phyloP scores from a whole-genome alignment of 2,888 invertebrate species.

The Tromatobia lineatoria region DNA sequence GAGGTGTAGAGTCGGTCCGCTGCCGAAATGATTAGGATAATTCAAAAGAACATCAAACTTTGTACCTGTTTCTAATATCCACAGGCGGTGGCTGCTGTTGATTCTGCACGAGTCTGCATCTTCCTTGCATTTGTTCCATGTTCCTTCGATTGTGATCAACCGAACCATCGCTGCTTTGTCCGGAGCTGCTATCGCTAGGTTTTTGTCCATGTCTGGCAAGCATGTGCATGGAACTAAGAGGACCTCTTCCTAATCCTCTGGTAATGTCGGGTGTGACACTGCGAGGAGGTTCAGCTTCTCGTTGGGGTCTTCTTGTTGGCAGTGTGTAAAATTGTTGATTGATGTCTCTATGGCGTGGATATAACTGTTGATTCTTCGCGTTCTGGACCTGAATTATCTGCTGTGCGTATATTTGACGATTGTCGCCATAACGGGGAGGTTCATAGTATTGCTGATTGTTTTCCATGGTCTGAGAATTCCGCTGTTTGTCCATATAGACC shows the following conservation, averaged over 20 bases:
- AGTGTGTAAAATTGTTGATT: constrained; percentile 84
- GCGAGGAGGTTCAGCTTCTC: constrained; percentile 84
- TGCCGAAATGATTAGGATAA: background rate
- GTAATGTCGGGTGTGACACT: constrained; percentile 87
- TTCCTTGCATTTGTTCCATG: constrained; percentile 71
- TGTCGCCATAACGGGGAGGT: constrained; percentile 62
- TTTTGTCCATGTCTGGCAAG: constrained; percentile 80
- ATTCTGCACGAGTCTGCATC: constrained; percentile 70
- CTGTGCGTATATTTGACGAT: constrained; percentile 61
- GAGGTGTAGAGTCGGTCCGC: too few relatives aligned
- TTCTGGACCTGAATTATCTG: constrained; percentile 72
- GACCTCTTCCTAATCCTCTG: constrained; percentile 83
- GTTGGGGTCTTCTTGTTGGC: constrained; percentile 85
- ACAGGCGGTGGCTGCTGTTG: constrained; percentile 73
- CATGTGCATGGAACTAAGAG: constrained; percentile 79
- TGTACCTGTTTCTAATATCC: constrained; percentile 81
- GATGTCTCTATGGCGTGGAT: constrained; percentile 34
- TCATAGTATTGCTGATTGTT: constrained; percentile 62
- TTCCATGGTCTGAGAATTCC: constrained; percentile 56
- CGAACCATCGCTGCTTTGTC: constrained; percentile 71
- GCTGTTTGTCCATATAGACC: constrained; percentile 43
- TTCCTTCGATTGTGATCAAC: constrained; percentile 71
- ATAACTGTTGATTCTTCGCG: constrained; percentile 74
- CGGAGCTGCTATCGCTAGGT: constrained; percentile 56
- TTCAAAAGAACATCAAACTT: background rate